Base-by-base conservation (phyloP, 2,888 invertebrate species). In the Elegia similella region DNA sequence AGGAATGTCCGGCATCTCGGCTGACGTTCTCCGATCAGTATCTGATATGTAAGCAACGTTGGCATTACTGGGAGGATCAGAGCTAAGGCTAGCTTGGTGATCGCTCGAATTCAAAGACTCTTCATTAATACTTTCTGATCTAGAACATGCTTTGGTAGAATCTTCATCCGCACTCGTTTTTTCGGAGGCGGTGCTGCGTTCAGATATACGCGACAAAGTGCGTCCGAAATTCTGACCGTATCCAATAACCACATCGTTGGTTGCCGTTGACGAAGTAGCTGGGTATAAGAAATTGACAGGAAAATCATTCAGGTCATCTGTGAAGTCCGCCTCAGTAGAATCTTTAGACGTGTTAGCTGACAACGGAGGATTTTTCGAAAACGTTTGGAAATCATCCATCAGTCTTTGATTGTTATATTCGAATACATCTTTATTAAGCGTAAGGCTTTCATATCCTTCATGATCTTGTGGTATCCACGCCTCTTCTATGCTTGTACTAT, bases 151-250 rank as follows among this genome's bases (percentile, higher is more conserved):
- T 82, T 96, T 97, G 32, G 96, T 96, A 0, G 96, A 95, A 86
- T 97, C 96, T 78, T 96, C 96, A 71, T 96, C 95, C 61, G 96
- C 95, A 73, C 96, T 96, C 2, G 96, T 96, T 80, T 97, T 97
- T 78, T 97, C 97, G 0, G 97, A 97, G 10, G 96, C 96, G 8
- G 97, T 97, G 66, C 97, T 97, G 46, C 97, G 93, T 84, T 97
- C 97, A 0, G 97, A 97, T 75, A 97, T 97, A 62, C 97, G 92
- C 0, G 97, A 97, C 30, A 97, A 89, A 0, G 97, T 97, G 46
- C 97, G 93, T 0, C 95, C 94, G 82, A 96, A 96, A 47, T 95
- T 95, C 59, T 95, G 93, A 7, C 94, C 95, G 71, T 95, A 95
- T 7, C 95, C 95, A 50, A 93, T 93, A 52, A 95, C 92, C 48